Conservation (phyloP, 2,888 invertebrate genomes). For the Ditylenchus weischeri region DNA sequence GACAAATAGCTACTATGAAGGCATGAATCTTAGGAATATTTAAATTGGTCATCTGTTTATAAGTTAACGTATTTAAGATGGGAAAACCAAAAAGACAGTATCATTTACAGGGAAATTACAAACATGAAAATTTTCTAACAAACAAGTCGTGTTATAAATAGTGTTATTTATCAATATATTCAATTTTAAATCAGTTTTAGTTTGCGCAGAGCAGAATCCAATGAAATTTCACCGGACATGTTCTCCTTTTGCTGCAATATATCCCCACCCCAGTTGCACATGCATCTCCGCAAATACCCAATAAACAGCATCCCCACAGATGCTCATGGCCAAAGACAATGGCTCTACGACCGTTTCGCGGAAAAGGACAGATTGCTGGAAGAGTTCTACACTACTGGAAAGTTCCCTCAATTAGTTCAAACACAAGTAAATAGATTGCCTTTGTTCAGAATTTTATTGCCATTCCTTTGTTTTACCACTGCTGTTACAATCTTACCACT, state of each 20-base stretch:
- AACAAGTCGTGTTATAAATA: too few species aligned
- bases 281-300: slow-evolving; percentile 29
- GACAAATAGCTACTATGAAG: too few species aligned
- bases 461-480: slow-evolving; percentile 39
- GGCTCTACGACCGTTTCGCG: slow-evolving; percentile 42
- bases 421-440: slow-evolving; percentile 34
- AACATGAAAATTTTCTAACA: neutral
- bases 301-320: slow-evolving; percentile 37
- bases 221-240: slow-evolving; percentile 43
- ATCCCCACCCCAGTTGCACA: slow-evolving; percentile 21
- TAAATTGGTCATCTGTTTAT: too few species aligned
- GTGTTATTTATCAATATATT: too few species aligned
- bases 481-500: slow-evolving; percentile 41
- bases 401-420: slow-evolving; percentile 19
- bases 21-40: too few species aligned
- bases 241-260: slow-evolving; percentile 50
- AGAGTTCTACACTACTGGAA: slow-evolving; percentile 21
- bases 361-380: slow-evolving; percentile 38
- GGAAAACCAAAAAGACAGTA: too few species aligned
- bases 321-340: slow-evolving; percentile 31
- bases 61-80: too few species aligned
- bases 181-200: neutral
- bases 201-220: neutral
- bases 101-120: neutral
- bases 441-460: slow-evolving; percentile 38